Percentiles rank a stretch among this genome's conserved stretches.
Evolutionary conservation across 2,888 invertebrate genomes (phyloP).

Genomic region (Blomia tropicalis): DNA sequence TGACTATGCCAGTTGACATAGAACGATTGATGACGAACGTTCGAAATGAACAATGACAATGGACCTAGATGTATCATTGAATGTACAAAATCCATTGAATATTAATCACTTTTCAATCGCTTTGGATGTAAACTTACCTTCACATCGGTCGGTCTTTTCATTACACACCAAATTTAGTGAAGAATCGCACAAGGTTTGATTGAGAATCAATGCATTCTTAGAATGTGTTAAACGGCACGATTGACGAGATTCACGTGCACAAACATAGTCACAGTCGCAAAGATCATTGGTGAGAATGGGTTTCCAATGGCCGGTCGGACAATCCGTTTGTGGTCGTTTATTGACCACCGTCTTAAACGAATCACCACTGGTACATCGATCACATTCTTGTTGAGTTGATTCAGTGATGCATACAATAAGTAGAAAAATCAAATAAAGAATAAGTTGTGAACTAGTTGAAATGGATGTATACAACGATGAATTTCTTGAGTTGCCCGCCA

Average conservation of each 20-base stretch:
- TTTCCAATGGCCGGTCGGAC: neutral
- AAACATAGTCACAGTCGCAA: constrained; percentile 10
- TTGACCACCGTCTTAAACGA: neutral
- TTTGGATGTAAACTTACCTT: neutral
- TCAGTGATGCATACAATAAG: too few species aligned
- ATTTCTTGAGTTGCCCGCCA: too few species aligned
- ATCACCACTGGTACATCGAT: constrained; percentile 9
- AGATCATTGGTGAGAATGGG: neutral
- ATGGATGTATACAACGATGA: too few species aligned
- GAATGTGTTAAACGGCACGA: neutral
- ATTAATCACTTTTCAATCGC: neutral
- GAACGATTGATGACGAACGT: constrained; percentile 9
- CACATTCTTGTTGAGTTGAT: too few species aligned
- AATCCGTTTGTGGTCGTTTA: neutral
- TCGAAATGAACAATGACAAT: neutral
- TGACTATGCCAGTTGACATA: neutral
- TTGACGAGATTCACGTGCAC: constrained; percentile 12
- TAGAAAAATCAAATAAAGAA: too few species aligned
- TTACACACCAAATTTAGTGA: neutral
- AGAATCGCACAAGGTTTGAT: neutral
- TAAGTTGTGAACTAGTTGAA: too few species aligned
- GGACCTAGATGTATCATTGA: neutral
- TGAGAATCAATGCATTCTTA: neutral
- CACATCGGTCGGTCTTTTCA: neutral
- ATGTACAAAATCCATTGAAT: too few species aligned